phyloP scores from a whole-genome alignment of 2,888 invertebrate species.

The Abrostola tripartita region DNA sequence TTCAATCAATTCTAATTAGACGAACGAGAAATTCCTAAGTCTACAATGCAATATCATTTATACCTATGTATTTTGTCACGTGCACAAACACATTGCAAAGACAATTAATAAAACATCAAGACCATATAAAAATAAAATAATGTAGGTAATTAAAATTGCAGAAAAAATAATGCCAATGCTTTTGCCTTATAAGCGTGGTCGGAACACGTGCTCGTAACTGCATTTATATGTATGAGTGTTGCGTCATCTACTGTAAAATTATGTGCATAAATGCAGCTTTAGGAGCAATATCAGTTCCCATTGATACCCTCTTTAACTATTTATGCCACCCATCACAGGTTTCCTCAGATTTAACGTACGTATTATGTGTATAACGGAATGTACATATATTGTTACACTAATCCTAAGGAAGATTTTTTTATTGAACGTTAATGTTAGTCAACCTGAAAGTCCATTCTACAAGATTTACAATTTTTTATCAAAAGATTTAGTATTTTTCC shows the following conservation, averaged over 20 bases:
- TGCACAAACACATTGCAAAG: conserved; percentile 29
- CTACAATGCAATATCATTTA: conserved; percentile 21
- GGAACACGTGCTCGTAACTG: conserved; percentile 50
- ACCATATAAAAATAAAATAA: conserved; percentile 43
- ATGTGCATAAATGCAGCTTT: conserved; percentile 9
- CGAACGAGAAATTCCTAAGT: neutral
- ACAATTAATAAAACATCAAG: conserved; percentile 46
- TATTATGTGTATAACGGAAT: no score
- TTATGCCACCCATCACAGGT: conserved; percentile 52
- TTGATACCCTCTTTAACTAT: conserved; percentile 53
- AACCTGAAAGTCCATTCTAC: no score
- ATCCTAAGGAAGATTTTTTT: no score
- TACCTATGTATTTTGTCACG: conserved; percentile 26
- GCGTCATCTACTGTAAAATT: conserved; percentile 43
- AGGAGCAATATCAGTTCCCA: conserved; percentile 17
- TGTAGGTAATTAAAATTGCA: conserved; percentile 37
- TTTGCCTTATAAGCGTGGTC: conserved; percentile 35
- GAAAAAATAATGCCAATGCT: conserved; percentile 40
- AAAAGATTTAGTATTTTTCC: neutral
- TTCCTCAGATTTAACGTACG: no score
- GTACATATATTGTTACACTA: no score
- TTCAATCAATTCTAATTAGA: conserved; percentile 6
- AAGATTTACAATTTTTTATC: no score
- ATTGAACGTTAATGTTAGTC: no score
- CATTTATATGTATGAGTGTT: conserved; percentile 42